Evolutionary conservation across 2,797 vertebrate genomes (phyloP), one percentile per base, ranked within the genome.

Genomic region (Poeciliopsis presidionis): DNA sequence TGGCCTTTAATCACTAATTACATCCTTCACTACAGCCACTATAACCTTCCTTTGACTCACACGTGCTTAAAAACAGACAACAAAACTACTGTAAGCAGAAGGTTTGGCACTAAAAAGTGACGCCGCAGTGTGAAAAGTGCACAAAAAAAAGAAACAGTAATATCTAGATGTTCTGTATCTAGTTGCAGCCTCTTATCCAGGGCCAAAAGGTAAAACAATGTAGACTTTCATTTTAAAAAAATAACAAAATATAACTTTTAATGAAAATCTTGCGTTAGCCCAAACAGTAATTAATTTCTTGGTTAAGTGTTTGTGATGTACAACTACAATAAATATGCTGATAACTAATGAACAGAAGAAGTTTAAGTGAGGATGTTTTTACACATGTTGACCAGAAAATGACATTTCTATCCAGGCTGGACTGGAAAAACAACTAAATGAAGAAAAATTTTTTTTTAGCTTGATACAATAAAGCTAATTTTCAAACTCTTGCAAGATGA

Each of bases 1-100:
- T 83, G 81, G 80, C 78, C 81, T 89, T 84, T 84, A 81, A 87
- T 88, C 14, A 4, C 79, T 90, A 81, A 74, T 88, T 87, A 81
- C 53, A 81, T 81, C 84, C 75, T 59, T 72, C 9, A 43, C 72
- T 80, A 55, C 67, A 81, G 81, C 82, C 73, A 81, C 80, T 74
- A 43, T 71, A 77, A 82, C 73, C 72, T 79, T 1, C 0, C 73
- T 49, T 81, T 88, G 83, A 86, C 84, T 83, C 76, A 84, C 36
- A 73, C 8, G 25, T 82, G 75, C 22, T 74, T 73, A 72, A 76
- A 86, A n/a, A 77, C 78, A 75, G 69, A 55, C 30, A 72, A 41
- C 53, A 25, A 39, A 77, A 65, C 72, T 49, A 74, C 74, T 72
- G 45, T 16, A 67, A 33, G 47, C 55, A 77, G 30, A 80, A 45